Evolutionary conservation across 2,113 vertebrate genomes (phyloP), one percentile per base, ranked within the genome.

Genomic region (Austrofundulus limnaeus): DNA sequence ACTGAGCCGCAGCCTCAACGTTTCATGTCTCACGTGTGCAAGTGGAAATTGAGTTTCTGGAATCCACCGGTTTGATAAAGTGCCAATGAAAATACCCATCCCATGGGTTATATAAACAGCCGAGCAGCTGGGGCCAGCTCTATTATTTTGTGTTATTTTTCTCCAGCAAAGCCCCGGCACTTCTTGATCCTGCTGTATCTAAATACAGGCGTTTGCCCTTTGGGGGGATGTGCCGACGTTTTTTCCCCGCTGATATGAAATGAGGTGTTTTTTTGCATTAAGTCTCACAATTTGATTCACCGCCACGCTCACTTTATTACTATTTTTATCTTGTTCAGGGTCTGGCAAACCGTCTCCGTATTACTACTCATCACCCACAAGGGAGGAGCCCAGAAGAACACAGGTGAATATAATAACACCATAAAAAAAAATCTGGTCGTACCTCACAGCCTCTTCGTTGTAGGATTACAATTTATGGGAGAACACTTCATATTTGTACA

Each of bases 331-430:
- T 43, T n/a, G 10, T 64, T 19, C 88, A 99, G 97, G 96, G 85
- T 98, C 96, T 87, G 95, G 92, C 85, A 98, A 98, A 86, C 90
- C 94, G 28, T 94, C 96, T 69, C 93, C 95, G n/a, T 96, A 95
- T 92, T 98, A 96, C 88, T 99, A 98, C 72, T 92, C 96, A 53
- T 98, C 97, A 61, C 96, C 96, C 80, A 94, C 94, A 72, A 93
- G 95, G 92, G 96, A 98, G 53, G 96, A 96, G 75, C 94, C 91
- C 67, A 93, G 95, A 64, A 94, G 94, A 88, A 93, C 94, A 68
- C 95, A 98, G 95, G 97, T 99, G 78, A 94, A 81, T 74, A 43
- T 31, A 20, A 28, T 14, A 37, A 21, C 42, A n/a, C n/a, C n/a
- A n/a, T n/a, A n/a, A n/a, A n/a, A n/a, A 24, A 52, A 66, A 34